Evolutionary conservation across 2,113 vertebrate genomes (phyloP).

Genomic region (Tychaedon coryphoeus): DNA sequence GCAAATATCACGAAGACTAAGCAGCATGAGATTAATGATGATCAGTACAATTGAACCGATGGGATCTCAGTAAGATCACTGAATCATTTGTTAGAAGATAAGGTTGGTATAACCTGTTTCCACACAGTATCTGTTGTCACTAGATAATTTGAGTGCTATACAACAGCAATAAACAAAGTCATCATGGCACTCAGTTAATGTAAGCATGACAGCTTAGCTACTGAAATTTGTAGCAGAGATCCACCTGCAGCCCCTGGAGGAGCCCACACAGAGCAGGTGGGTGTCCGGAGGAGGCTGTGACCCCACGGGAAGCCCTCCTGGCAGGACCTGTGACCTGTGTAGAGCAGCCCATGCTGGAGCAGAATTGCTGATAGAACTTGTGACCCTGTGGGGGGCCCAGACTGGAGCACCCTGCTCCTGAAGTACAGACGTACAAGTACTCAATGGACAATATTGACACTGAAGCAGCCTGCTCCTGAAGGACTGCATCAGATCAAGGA

Average conservation of each 20-base stretch:
- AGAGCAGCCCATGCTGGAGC: rapidly evolving
- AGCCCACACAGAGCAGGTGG: not conserved
- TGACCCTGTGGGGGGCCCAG: rapidly evolving
- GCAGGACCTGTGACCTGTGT: not conserved
- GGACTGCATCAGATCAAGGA: not conserved
- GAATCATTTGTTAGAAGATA: not conserved
- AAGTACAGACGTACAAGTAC: not conserved
- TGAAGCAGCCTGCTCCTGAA: not conserved
- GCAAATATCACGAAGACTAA: not conserved
- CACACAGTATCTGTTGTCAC: not conserved
- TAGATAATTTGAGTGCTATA: not conserved
- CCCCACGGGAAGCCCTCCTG: not conserved
- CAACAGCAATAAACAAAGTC: not conserved
- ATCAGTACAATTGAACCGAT: not conserved
- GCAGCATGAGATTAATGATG: not conserved
- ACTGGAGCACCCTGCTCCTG: not conserved
- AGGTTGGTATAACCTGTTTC: not conserved
- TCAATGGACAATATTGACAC: rapidly evolving
- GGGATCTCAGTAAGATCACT: not conserved
- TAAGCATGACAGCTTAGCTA: not conserved
- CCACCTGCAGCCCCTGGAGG: not conserved
- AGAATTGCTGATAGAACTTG: not conserved
- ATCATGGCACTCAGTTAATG: not conserved
- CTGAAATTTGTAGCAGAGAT: not conserved
- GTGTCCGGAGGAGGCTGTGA: not conserved